Evolutionary conservation across 2,888 invertebrate genomes (phyloP).

Genomic region (Mesochorus sp.): DNA sequence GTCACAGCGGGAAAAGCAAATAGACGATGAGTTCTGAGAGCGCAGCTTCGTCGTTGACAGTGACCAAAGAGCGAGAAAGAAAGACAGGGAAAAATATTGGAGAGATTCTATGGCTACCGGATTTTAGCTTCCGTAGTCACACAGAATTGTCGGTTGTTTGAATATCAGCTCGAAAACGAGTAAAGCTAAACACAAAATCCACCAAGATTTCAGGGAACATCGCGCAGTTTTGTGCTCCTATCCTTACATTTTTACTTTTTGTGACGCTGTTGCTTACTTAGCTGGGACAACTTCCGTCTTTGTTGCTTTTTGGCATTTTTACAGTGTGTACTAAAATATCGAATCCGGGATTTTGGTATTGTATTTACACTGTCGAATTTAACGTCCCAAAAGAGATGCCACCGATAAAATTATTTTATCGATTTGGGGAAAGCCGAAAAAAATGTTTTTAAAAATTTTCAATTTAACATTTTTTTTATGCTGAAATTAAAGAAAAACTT

Average conservation of each 20-base stretch:
- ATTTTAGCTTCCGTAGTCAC: constrained; percentile 45
- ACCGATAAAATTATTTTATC: too few species aligned
- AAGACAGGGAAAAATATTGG: background rate
- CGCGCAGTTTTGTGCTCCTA: constrained; percentile 55
- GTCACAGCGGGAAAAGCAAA: constrained; percentile 54
- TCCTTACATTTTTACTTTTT: constrained; percentile 62
- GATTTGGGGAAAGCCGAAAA: too few species aligned
- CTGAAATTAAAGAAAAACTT: too few species aligned
- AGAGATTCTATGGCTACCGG: constrained; percentile 44
- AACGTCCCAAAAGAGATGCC: too few species aligned
- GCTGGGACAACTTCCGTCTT: constrained; percentile 73
- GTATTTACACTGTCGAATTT: too few species aligned
- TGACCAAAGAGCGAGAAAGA: background rate
- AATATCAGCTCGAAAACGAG: constrained; percentile 63
- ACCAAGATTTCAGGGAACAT: too few species aligned
- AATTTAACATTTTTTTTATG: too few species aligned
- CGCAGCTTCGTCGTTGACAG: constrained; percentile 37
- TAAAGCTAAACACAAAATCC: constrained; percentile 58
- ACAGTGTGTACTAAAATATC: constrained; percentile 7
- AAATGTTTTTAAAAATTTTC: too few species aligned
- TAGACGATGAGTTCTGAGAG: constrained; percentile 39
- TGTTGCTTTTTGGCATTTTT: constrained; percentile 38
- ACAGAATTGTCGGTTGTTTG: constrained; percentile 61
- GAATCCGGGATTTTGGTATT: too few species aligned
- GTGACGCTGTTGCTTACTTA: constrained; percentile 70